Base-by-base conservation (phyloP, 1,140 invertebrate genomes). In the Drosophila eugracilis region DNA sequence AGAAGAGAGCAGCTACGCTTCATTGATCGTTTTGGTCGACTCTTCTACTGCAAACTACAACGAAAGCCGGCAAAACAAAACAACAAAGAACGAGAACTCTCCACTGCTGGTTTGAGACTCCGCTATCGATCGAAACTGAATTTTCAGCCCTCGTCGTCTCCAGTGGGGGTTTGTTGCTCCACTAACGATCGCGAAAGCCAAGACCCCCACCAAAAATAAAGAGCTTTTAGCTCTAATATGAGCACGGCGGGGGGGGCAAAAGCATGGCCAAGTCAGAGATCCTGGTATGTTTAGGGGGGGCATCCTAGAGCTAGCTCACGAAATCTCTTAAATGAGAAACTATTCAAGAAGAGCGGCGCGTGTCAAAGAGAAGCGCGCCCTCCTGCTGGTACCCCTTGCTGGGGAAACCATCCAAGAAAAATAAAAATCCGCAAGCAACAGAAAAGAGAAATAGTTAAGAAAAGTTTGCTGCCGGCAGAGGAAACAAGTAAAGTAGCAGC, bases 381-480 rank as follows among this genome's bases (percentile, higher is more conserved):
- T 12, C 44, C 55, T 26, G 3, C 21, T 15, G 41, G 3, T 22
- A 5, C 4, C n/a, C 37, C 37, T n/a, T n/a, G n/a, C n/a, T n/a
- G n/a, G n/a, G n/a, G n/a, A n/a, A n/a, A n/a, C 15, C 21, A 24
- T 14, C 19, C 12, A 39, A 5, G 10, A 37, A 26, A 21, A 39
- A 12, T 12, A 26, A 28, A 59, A 58, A 39, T 22, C 34, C 4
- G 22, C 26, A n/a, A 28, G 32, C 12, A 36, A 15, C 42, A 10
- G n/a, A 3, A n/a, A n/a, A 66, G 12, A 48, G 28, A 73, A 54
- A 55, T 66, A 75, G 70, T 74, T 74, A 52, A 75, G 59, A 75
- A 66, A 75, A 85, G 80, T 71, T 54, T n/a, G 37, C 50, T 63
- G 53, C 34, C 19, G 41, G 44, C 28, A 21, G 10, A 47, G 24